Percentiles rank a stretch among this genome's conserved stretches.
These are phyloP conservation scores for Pseudeuparius sepicola DNA, from an alignment of 2,888 invertebrate species.

Conservation along the genomic window DNA sequence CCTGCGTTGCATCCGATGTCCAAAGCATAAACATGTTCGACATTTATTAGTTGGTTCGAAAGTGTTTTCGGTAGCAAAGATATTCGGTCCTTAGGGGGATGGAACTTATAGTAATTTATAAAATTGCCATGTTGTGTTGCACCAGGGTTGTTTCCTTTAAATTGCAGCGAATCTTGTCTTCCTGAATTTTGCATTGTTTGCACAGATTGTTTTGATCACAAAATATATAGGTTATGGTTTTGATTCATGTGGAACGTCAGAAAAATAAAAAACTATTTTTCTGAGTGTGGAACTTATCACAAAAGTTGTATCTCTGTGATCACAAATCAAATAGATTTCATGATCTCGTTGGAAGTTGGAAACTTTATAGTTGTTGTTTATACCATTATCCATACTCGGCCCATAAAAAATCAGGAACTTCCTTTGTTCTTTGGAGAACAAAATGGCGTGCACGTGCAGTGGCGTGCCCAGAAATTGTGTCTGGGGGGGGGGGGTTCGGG, in stretches of 20 bases:
- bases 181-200: not conserved
- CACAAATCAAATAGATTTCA: no score
- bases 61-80: conserved; percentile 48
- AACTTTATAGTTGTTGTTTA: no score
- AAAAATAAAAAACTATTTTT: no score
- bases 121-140: conserved; percentile 75
- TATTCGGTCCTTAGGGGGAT: conserved; percentile 58
- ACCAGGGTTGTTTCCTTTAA: conserved; percentile 57
- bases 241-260: conserved; percentile 1
- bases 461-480: no score
- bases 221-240: not conserved
- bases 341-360: no score
- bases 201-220: not conserved
- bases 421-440: no score
- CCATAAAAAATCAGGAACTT: no score
- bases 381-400: no score
- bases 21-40: conserved; percentile 25
- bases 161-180: conserved; percentile 28
- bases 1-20: conserved; percentile 75
- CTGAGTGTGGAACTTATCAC: no score
- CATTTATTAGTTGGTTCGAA: conserved; percentile 31
- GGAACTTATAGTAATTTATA: conserved; percentile 78
- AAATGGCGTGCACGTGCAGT: no score
- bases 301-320: no score
- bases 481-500: no score